Evolutionary conservation across 2,888 invertebrate species (phyloP).

Genomic region (Megaustenia siamemsis): DNA sequence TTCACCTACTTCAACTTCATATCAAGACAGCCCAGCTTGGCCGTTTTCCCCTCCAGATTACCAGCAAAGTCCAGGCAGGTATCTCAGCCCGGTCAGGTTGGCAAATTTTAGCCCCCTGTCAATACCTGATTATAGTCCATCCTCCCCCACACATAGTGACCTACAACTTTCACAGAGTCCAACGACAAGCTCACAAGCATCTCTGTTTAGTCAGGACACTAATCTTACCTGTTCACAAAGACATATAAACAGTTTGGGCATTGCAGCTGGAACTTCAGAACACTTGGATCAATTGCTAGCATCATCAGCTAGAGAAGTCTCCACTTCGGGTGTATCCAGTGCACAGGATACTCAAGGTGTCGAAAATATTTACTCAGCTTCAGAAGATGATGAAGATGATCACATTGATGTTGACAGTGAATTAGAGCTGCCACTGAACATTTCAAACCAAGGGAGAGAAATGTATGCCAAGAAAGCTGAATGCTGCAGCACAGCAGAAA

Average conservation of each 20-base stretch:
- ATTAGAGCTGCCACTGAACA: background rate
- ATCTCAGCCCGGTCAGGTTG: slow-evolving; percentile 11
- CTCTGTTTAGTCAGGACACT: slow-evolving; percentile 11
- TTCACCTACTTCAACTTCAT: slow-evolving; percentile 46
- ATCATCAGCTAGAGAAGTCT: background rate
- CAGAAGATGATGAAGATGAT: slow-evolving; percentile 50
- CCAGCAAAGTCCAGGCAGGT: background rate
- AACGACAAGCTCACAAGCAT: slow-evolving; percentile 29
- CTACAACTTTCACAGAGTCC: slow-evolving; percentile 33
- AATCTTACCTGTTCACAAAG: background rate
- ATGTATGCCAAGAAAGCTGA: background rate
- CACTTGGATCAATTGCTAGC: background rate
- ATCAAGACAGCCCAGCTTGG: slow-evolving; percentile 42
- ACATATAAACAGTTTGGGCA: background rate
- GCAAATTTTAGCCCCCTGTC: slow-evolving; percentile 2
- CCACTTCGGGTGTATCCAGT: background rate
- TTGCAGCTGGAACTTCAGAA: background rate
- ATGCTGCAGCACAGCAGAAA: background rate
- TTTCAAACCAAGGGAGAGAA: background rate
- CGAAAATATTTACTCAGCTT: slow-evolving; percentile 43
- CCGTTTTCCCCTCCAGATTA: background rate
- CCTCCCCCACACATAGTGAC: slow-evolving; percentile 27
- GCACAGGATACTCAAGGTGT: background rate
- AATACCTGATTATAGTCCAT: background rate
- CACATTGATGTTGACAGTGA: slow-evolving; percentile 23